phyloP scores from a whole-genome alignment of 2,797 vertebrate species.

The Danio tinwini region DNA sequence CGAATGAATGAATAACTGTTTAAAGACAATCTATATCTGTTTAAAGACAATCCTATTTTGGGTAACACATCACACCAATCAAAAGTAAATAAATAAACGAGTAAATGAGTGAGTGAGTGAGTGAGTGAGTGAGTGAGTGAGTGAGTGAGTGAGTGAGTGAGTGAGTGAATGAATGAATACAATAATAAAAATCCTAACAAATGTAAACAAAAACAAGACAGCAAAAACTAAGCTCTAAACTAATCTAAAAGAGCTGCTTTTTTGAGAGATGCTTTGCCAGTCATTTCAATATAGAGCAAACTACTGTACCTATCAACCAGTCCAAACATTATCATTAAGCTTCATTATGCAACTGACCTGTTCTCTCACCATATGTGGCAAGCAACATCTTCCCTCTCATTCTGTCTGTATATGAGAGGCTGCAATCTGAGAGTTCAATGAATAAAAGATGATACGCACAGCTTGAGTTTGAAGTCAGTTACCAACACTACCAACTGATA shows the following conservation, averaged over 20 bases:
- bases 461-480: conserved; percentile 42
- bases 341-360: conserved; percentile 14
- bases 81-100: no score
- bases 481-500: conserved; percentile 28
- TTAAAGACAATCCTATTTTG: no score
- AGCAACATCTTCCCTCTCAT: conserved; percentile 59
- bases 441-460: conserved; percentile 43
- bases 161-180: no score
- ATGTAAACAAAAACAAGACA: not conserved
- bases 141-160: no score
- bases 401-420: conserved; percentile 36
- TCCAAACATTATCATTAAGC: conserved; percentile 15
- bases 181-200: not conserved
- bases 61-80: no score
- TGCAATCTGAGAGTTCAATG: conserved; percentile 25
- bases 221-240: not conserved
- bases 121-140: no score
- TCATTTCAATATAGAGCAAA: not conserved
- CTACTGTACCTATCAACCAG: not conserved
- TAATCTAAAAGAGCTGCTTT: not conserved
- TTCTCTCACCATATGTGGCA: conserved; percentile 52
- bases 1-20: no score
- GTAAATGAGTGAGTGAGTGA: no score
- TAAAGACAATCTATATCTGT: no score
- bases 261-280: not conserved